Evolutionary conservation across 2,113 vertebrate species (phyloP), one percentile per base, ranked within the genome.

Genomic region (Oryzias melastigma): DNA sequence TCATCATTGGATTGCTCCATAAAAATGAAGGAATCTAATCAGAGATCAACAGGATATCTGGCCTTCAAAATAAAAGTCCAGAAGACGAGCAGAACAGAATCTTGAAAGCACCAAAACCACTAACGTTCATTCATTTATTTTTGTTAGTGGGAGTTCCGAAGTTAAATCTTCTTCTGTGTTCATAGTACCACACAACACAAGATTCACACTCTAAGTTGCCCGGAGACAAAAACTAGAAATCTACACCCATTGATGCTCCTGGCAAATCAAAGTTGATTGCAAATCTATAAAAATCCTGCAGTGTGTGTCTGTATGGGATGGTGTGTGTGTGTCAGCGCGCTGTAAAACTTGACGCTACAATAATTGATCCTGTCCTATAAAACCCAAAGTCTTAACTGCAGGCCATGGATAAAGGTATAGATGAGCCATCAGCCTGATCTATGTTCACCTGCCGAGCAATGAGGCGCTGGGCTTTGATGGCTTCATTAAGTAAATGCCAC

Each of bases 401-500:
- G 68, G 65, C 63, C 19, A 58, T 47, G 49, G 74, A 76, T 65
- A 59, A 10, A 47, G 14, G 52, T 80, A 80, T 78, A 46, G 76
- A 83, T 79, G 62, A 50, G 61, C 67, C 70, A 62, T 68, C 18
- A 7, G 40, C n/a, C 52, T 77, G 83, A 83, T 87, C 71, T 78
- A 82, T 35, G 65, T 46, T 57, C 75, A 63, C 81, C 80, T 73
- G 57, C 60, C 76, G 75, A 79, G 74, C 80, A 77, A 85, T 71
- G 77, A 81, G 68, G 71, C 62, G 46, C 49, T 29, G 15, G 61
- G 15, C 62, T 22, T 61, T 82, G 83, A 87, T 84, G 78, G 75
- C 85, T 82, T 82, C 82, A 86, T 89, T 86, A 86, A 81, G 81
- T 77, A 85, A 85, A 87, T 82, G 85, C 77, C 75, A 77, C 65